Percentiles rank a stretch among this genome's conserved stretches.
Evolutionary conservation across 2,888 invertebrate genomes (phyloP).

Genomic region (Conomelus anceps): DNA sequence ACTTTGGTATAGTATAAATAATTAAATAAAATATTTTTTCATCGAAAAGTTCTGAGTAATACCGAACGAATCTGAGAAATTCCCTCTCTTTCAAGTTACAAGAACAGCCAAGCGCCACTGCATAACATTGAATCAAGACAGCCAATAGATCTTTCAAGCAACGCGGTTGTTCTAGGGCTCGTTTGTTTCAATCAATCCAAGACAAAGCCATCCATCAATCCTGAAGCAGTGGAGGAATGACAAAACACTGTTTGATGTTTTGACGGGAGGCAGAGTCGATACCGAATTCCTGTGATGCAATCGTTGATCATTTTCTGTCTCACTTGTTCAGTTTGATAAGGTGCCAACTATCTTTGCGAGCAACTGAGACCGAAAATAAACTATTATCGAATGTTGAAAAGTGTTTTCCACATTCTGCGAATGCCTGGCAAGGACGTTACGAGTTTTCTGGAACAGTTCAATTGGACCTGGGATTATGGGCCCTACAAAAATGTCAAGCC

Average conservation of each 20-base stretch:
- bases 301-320: neutral
- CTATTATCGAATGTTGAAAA: neutral
- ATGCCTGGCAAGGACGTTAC: neutral
- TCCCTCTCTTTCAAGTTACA: neutral
- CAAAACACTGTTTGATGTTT: neutral
- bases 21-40: neutral
- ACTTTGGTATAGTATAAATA: neutral
- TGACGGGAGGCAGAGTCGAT: neutral
- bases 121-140: neutral
- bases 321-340: neutral
- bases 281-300: neutral
- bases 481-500: no score
- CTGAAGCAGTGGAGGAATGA: neutral
- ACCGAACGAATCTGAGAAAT: neutral
- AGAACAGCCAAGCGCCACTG: neutral
- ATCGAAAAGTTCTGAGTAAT: neutral
- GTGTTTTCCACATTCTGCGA: neutral
- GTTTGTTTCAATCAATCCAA: neutral
- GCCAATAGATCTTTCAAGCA: neutral
- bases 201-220: neutral
- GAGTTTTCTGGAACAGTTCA: neutral
- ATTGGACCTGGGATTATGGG: neutral
- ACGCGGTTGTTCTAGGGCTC: neutral
- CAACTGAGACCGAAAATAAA: neutral
- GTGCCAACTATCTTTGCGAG: neutral